Conservation (phyloP, 2,888 invertebrate species). For the Eupithecia centaureata region DNA sequence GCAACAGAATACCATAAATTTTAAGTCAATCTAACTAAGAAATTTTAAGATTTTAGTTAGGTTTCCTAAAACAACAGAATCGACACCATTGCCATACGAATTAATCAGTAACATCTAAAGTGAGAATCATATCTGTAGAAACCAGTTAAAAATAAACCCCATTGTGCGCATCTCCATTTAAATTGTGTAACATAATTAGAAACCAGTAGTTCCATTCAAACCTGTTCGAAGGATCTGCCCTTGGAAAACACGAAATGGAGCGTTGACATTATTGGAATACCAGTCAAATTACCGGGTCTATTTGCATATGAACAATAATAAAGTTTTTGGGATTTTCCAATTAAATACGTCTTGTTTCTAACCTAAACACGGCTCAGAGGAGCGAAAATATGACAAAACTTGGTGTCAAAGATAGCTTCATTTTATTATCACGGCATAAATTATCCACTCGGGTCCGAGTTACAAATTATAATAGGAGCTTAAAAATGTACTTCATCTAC, state of each 20-base stretch:
- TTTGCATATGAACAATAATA: not conserved
- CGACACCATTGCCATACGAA: not conserved
- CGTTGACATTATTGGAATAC: not conserved
- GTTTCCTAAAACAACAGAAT: no score
- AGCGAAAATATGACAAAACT: not conserved
- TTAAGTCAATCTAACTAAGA: no score
- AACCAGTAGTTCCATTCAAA: conserved; percentile 1
- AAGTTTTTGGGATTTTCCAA: conserved; percentile 1
- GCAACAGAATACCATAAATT: no score
- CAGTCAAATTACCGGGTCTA: not conserved
- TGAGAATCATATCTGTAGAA: not conserved
- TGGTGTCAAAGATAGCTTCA: not conserved
- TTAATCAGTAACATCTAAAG: not conserved
- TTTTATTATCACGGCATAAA: not conserved
- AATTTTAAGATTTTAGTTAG: no score
- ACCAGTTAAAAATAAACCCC: not conserved
- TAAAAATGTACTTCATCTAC: not conserved
- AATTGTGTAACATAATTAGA: conserved; percentile 1
- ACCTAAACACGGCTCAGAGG: not conserved
- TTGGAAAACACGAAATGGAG: not conserved
- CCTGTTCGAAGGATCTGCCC: not conserved
- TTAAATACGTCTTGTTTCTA: not conserved
- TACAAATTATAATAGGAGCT: not conserved
- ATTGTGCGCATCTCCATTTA: not conserved
- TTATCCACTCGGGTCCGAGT: not conserved